Percentiles rank a stretch among this genome's conserved stretches.
phyloP scores from a whole-genome alignment of 1,140 invertebrate genomes.

The Trachymyrmex cornetzi region DNA sequence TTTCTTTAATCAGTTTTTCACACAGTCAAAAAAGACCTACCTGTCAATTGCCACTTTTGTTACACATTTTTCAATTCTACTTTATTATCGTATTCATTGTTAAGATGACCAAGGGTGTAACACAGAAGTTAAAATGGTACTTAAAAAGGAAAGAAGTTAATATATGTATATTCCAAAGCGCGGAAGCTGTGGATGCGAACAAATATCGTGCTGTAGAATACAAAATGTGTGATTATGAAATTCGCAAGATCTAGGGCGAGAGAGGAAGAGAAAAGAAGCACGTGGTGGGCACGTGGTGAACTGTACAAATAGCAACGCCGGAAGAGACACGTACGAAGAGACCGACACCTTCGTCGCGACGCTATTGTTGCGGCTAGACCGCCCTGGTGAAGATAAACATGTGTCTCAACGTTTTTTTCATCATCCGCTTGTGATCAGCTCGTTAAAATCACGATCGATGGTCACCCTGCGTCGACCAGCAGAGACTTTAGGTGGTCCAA shows the following conservation, averaged over 20 bases:
- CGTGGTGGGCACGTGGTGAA: constrained; percentile 72
- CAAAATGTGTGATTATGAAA: constrained; percentile 62
- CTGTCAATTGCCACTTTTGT: not conserved
- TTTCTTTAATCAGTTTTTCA: not conserved
- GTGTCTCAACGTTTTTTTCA: not conserved
- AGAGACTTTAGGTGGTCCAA: constrained; percentile 18
- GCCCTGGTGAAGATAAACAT: constrained; percentile 56
- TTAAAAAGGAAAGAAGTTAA: not conserved
- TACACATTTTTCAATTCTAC: not conserved
- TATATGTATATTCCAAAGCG: not conserved
- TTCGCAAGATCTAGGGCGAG: not conserved
- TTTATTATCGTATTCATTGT: not conserved
- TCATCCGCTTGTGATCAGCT: constrained; percentile 4
- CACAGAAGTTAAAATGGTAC: not conserved
- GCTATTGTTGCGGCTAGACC: constrained; percentile 59
- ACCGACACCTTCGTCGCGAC: constrained; percentile 59
- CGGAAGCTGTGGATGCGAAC: not conserved
- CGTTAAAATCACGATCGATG: constrained; percentile 37
- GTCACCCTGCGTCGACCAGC: not conserved
- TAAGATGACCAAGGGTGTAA: too few relatives aligned
- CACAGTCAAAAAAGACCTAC: not conserved
- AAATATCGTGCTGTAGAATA: constrained; percentile 72
- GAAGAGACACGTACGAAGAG: constrained; percentile 53
- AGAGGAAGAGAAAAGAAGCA: not conserved
- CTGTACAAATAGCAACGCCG: constrained; percentile 51